A percentile compares a stretch with the other conserved stretches of the same genome.
These are phyloP conservation scores for Lasioglossum albipes DNA, from an alignment of 1,140 invertebrate genomes.

Conservation along the genomic window DNA sequence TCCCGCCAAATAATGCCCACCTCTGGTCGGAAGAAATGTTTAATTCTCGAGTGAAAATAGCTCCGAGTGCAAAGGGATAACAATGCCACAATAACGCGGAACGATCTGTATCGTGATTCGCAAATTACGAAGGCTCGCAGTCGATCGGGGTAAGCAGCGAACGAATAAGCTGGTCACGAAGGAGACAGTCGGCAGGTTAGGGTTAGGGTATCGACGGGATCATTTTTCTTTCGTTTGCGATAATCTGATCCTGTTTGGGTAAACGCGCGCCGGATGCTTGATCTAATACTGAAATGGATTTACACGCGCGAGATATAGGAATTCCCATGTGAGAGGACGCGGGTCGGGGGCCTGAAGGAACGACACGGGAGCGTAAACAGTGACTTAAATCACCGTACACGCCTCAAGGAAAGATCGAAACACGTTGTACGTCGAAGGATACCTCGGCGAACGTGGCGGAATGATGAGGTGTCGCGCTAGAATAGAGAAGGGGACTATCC, in stretches of 20 bases:
- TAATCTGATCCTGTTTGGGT: background rate
- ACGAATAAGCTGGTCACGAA: background rate
- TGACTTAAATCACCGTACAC: constrained; percentile 66
- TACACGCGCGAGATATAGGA: constrained; percentile 12
- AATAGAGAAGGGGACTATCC: constrained; percentile 58
- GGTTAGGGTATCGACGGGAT: background rate
- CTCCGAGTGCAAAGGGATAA: no score
- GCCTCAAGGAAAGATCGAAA: constrained; percentile 57
- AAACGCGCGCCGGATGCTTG: constrained; percentile 10
- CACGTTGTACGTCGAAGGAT: constrained; percentile 59
- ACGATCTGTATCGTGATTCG: no score
- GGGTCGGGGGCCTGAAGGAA: background rate
- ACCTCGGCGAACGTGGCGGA: constrained; percentile 67
- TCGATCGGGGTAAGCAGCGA: background rate
- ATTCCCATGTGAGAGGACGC: constrained; percentile 32
- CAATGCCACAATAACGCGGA: no score
- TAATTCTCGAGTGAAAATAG: no score
- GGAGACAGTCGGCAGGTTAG: no score
- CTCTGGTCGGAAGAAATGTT: no score
- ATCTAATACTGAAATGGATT: constrained; percentile 35
- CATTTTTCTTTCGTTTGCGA: constrained; percentile 8
- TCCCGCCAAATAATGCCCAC: no score
- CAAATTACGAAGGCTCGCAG: no score
- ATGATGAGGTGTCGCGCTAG: constrained; percentile 70
- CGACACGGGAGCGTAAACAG: constrained; percentile 62